These are phyloP conservation scores for Drosophila pseudoobscura DNA, from an alignment of 1,140 invertebrate genomes.

Conservation along the genomic window DNA sequence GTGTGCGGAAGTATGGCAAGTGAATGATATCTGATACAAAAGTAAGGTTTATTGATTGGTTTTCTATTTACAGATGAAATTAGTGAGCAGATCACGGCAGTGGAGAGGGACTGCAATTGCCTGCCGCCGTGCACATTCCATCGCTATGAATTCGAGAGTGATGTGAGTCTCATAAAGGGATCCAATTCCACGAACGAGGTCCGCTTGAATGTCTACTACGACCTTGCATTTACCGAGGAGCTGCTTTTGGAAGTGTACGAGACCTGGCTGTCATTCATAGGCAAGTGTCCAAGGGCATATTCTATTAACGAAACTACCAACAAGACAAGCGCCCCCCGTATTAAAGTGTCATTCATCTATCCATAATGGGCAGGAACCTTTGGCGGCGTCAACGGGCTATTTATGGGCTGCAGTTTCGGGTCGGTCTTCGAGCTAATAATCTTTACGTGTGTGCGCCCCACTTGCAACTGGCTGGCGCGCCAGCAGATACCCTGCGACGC, in stretches of 20 bases:
- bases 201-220: constrained; percentile 85
- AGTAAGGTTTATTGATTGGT: not conserved
- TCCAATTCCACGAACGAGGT: constrained; percentile 32
- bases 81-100: constrained; percentile 17
- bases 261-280: constrained; percentile 83
- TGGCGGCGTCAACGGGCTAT: constrained; percentile 87
- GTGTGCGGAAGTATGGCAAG: constrained; percentile 49
- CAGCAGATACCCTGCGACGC: constrained; percentile 55
- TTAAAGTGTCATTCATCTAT: constrained; percentile 9
- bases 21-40: constrained; percentile 24
- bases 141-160: constrained; percentile 52
- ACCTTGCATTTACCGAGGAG: constrained; percentile 85
- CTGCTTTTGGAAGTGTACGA: constrained; percentile 85
- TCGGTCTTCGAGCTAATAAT: constrained; percentile 87
- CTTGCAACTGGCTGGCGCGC: constrained; percentile 70
- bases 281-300: constrained; percentile 36
- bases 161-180: too few relatives aligned
- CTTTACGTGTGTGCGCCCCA: constrained; percentile 80
- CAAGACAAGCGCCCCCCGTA: not conserved
- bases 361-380: constrained; percentile 85
- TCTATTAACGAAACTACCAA: constrained; percentile 35
- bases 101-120: constrained; percentile 57
- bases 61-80: constrained; percentile 30
- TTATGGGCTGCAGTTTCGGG: constrained; percentile 88
- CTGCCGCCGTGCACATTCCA: constrained; percentile 60